Conservation (phyloP, 2,113 vertebrate genomes). For the Aix galericulata region DNA sequence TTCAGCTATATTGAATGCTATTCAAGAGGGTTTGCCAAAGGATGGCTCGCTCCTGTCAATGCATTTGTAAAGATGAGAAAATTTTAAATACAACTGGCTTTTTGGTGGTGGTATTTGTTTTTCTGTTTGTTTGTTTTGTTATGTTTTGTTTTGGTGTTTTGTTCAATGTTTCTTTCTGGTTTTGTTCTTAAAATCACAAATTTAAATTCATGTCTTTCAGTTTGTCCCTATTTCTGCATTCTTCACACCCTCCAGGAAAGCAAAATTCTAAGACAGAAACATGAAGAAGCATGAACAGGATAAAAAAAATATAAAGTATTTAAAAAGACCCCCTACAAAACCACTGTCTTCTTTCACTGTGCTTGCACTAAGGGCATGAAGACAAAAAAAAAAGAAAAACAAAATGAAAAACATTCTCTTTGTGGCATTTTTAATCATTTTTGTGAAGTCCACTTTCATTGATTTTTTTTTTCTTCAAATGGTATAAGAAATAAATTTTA, state of each 20-base stretch:
- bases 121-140: background rate
- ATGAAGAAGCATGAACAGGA: background rate
- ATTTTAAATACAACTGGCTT: background rate
- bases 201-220: background rate
- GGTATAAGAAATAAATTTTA: background rate
- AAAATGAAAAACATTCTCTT: background rate
- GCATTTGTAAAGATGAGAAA: background rate
- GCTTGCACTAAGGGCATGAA: background rate
- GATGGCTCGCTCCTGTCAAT: background rate
- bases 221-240: background rate
- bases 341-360: background rate
- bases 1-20: background rate
- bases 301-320: background rate
- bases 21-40: background rate
- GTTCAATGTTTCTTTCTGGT: background rate
- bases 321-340: background rate
- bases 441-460: fast-evolving
- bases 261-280: background rate
- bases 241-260: background rate
- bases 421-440: background rate
- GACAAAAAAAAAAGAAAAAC: background rate
- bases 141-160: background rate
- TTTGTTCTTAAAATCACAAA: background rate
- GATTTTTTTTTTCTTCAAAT: background rate
- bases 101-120: background rate